Percentiles rank a stretch among this genome's conserved stretches.
These are phyloP conservation scores for Eristalis arbustorum DNA, from an alignment of 2,888 invertebrate species.

Conservation along the genomic window DNA sequence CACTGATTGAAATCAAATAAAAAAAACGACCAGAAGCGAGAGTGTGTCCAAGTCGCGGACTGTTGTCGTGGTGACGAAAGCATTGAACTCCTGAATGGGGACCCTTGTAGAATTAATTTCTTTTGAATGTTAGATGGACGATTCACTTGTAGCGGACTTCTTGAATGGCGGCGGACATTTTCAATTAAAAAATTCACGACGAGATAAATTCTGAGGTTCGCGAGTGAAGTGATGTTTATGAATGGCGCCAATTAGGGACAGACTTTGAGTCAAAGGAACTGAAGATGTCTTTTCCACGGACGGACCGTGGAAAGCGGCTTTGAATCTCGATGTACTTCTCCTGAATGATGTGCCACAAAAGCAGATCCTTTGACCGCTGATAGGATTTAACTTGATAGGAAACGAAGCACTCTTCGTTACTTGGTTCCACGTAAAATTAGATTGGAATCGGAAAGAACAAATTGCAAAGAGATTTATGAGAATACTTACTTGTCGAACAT, in stretches of 20 bases:
- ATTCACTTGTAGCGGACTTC: not conserved
- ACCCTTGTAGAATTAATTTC: conserved; percentile 10
- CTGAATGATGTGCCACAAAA: no score
- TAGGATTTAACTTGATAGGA: no score
- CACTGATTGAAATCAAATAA: conserved; percentile 24
- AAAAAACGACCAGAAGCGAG: not conserved
- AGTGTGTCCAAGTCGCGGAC: not conserved
- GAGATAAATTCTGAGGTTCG: not conserved
- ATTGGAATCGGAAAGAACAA: no score
- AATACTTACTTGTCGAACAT: no score
- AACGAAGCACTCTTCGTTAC: no score
- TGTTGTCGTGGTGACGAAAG: conserved; percentile 28
- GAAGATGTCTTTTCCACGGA: no score
- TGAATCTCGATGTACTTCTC: no score
- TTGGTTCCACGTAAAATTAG: no score
- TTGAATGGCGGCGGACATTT: not conserved
- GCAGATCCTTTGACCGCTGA: no score
- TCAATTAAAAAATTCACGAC: not conserved
- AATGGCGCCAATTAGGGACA: not conserved
- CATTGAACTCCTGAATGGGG: not conserved
- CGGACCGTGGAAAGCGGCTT: no score
- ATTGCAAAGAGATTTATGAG: no score
- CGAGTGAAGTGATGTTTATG: not conserved
- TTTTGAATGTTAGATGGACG: not conserved
- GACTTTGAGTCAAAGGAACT: not conserved